Conservation (phyloP, 2,113 vertebrate genomes). For the Rhinoderma darwinii region DNA sequence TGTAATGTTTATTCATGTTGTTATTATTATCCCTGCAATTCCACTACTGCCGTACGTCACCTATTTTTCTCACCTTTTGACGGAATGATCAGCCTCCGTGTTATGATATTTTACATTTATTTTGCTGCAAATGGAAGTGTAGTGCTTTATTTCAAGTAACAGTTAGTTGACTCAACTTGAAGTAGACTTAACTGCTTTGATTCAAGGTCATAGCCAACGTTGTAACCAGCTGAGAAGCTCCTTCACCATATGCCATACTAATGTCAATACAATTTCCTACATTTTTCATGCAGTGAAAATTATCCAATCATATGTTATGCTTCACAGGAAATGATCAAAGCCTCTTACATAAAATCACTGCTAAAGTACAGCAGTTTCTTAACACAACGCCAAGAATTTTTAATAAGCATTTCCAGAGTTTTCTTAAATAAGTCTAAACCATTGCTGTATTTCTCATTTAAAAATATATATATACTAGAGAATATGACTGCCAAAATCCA, state of each 20-base stretch:
- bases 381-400: slow-evolving; percentile 21
- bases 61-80: neutral
- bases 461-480: neutral
- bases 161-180: slow-evolving; percentile 16
- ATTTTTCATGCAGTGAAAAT: slow-evolving; percentile 27
- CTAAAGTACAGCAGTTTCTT: slow-evolving; percentile 6
- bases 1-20: neutral
- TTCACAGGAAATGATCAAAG: slow-evolving; percentile 39
- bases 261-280: slow-evolving; percentile 28
- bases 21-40: no score
- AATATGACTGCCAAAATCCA: neutral
- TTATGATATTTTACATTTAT: neutral
- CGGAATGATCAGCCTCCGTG: neutral
- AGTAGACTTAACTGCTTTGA: slow-evolving; percentile 7
- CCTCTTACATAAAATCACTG: neutral
- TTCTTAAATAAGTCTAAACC: neutral
- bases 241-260: slow-evolving; percentile 25
- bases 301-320: slow-evolving; percentile 42
- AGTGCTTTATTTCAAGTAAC: slow-evolving; percentile 24
- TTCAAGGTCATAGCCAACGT: slow-evolving; percentile 26
- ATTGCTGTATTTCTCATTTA: neutral
- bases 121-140: neutral
- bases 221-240: slow-evolving; percentile 28
- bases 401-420: neutral
- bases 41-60: neutral